A percentile compares a stretch with the other conserved stretches of the same genome.
phyloP scores from a whole-genome alignment of 2,797 vertebrate species.

The Craterocephalus amniculus region DNA sequence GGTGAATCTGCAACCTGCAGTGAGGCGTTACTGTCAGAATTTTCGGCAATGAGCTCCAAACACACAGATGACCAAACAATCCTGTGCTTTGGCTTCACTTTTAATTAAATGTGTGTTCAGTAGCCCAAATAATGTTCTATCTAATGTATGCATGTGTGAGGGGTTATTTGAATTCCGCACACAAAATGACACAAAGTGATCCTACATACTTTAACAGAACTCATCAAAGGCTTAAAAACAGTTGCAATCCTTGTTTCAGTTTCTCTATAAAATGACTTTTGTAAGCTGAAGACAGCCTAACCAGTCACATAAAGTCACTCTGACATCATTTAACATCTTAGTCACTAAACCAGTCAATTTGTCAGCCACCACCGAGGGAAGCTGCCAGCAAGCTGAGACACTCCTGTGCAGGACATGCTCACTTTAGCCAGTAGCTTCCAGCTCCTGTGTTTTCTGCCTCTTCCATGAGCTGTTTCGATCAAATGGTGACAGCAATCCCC shows the following conservation, averaged over 20 bases:
- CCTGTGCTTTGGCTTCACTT: background rate
- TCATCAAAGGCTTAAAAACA: background rate
- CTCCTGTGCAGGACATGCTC: conserved; percentile 25
- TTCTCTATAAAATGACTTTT: conserved; percentile 2
- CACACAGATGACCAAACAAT: conserved; percentile 13
- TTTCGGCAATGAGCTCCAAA: conserved; percentile 14
- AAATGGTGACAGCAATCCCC: conserved; percentile 46
- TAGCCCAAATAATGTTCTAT: background rate
- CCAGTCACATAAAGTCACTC: conserved; percentile 3
- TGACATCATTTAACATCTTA: conserved; percentile 14
- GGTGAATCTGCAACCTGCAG: conserved; percentile 10
- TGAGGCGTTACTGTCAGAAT: background rate
- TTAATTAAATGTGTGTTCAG: background rate
- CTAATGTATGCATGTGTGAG: conserved; percentile 10
- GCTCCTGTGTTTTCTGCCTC: conserved; percentile 34
- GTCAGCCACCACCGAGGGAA: conserved; percentile 23
- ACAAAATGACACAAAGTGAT: conserved; percentile 9
- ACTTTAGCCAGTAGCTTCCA: conserved; percentile 23
- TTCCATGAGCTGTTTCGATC: conserved; percentile 58
- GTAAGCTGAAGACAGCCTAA: background rate
- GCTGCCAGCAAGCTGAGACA: conserved; percentile 15
- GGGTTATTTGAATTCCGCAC: conserved; percentile 44
- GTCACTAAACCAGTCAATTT: conserved; percentile 3
- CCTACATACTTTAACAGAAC: background rate
- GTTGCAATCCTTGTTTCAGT: too few relatives aligned